A percentile compares a stretch with the other conserved stretches of the same genome.
Evolutionary conservation across 2,113 vertebrate genomes (phyloP).

Genomic region (Okapia johnstoni): DNA sequence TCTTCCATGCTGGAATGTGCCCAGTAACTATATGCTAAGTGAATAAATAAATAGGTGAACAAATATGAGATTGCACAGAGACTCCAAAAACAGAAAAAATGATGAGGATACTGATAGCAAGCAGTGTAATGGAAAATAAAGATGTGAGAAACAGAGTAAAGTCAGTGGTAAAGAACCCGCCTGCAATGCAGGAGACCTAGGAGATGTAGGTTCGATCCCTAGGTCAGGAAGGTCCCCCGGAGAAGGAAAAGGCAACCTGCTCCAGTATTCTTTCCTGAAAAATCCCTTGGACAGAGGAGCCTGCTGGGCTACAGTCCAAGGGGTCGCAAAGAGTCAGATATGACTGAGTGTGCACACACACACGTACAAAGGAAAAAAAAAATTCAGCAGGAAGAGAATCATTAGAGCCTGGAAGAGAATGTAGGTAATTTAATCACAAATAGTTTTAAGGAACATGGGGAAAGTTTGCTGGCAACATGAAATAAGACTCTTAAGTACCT

Average conservation of each 20-base stretch:
- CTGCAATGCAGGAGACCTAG: background rate
- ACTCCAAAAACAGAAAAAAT: conserved; percentile 45
- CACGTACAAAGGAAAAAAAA: background rate
- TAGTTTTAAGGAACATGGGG: conserved; percentile 63
- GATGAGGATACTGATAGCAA: conserved; percentile 26
- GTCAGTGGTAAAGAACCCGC: background rate
- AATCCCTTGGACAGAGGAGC: background rate
- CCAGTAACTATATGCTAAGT: background rate
- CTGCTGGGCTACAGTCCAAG: background rate
- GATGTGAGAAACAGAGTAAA: conserved; percentile 46
- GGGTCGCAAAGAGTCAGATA: background rate
- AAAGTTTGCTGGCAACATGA: conserved; percentile 58
- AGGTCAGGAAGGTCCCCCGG: accelerated
- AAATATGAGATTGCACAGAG: background rate
- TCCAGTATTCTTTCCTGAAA: background rate
- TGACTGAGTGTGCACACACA: background rate
- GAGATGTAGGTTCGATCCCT: background rate
- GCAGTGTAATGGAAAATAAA: conserved; percentile 33
- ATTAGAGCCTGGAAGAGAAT: conserved; percentile 44
- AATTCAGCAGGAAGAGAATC: conserved; percentile 42
- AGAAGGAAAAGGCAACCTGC: background rate
- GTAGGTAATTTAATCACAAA: conserved; percentile 58
- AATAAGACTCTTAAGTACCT: conserved; percentile 67
- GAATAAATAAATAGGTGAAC: background rate
- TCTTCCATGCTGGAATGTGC: background rate